Conservation (phyloP, 1,140 invertebrate species). For the Calosoma granatense region DNA sequence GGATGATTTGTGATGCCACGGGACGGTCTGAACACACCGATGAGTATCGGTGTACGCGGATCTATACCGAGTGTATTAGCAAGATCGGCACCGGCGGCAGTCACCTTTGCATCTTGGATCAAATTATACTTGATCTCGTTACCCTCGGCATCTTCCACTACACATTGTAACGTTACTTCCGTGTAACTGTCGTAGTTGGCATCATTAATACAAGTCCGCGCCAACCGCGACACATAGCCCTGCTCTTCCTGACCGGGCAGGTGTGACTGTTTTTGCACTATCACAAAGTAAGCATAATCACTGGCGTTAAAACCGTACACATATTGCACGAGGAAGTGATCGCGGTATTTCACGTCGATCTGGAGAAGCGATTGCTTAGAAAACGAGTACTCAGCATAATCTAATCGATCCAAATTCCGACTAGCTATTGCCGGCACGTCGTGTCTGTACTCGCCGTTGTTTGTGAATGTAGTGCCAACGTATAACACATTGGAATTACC, state of each 20-base stretch:
- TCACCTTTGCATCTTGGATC: conserved; percentile 81
- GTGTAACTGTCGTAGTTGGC: conserved; percentile 91
- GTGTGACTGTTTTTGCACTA: conserved; percentile 88
- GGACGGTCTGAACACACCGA: conserved; percentile 76
- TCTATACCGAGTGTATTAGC: conserved; percentile 69
- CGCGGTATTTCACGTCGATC: conserved; percentile 88
- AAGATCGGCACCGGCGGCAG: conserved; percentile 66
- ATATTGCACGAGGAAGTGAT: conserved; percentile 90
- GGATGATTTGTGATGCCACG: conserved; percentile 72
- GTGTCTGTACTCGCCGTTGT: conserved; percentile 84
- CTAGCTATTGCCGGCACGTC: conserved; percentile 88
- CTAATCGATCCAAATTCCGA: conserved; percentile 64
- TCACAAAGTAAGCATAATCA: conserved; percentile 89
- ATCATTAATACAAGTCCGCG: conserved; percentile 88
- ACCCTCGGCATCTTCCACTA: conserved; percentile 40
- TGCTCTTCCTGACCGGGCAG: conserved; percentile 76
- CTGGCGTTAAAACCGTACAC: conserved; percentile 92
- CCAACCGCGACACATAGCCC: conserved; percentile 81
- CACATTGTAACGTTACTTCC: conserved; percentile 85
- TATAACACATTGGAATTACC: conserved; percentile 74
- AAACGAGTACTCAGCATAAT: conserved; percentile 74
- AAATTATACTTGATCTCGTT: conserved; percentile 66
- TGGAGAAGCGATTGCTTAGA: conserved; percentile 77
- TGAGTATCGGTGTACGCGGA: conserved; percentile 63
- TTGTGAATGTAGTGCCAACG: conserved; percentile 90